Conservation (phyloP, 2,888 invertebrate species). For the Drosophila mimetica region DNA sequence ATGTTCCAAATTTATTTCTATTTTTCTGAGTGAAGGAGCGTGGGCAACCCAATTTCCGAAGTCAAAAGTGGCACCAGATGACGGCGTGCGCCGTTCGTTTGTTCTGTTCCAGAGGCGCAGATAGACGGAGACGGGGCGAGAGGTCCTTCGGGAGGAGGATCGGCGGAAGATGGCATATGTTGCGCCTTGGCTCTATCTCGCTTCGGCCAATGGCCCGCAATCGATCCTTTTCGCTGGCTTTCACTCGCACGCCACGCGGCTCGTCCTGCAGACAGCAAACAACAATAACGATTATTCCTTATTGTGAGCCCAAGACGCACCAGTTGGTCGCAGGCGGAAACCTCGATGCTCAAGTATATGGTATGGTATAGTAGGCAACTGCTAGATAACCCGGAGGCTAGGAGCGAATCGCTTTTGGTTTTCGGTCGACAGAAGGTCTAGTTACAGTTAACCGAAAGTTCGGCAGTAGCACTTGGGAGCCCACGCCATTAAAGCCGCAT, state of each 20-base stretch:
- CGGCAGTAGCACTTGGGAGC: slow-evolving; percentile 47
- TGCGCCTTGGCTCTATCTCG: slow-evolving; percentile 72
- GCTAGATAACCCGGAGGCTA: slow-evolving; percentile 16
- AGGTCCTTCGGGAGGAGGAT: slow-evolving; percentile 34
- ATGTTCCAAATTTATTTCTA: neutral
- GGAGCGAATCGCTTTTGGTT: neutral
- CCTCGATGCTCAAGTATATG: slow-evolving; percentile 21
- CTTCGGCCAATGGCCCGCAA: slow-evolving; percentile 36
- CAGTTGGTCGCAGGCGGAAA: slow-evolving; percentile 45
- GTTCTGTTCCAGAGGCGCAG: slow-evolving; percentile 56
- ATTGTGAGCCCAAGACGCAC: slow-evolving; percentile 60
- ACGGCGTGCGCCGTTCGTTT: slow-evolving; percentile 82
- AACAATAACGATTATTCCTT: slow-evolving; percentile 76
- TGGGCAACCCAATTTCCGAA: slow-evolving; percentile 81
- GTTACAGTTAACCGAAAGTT: slow-evolving; percentile 48
- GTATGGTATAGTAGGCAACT: slow-evolving; percentile 1
- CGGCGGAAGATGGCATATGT: slow-evolving; percentile 80
- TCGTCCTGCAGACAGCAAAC: slow-evolving; percentile 53
- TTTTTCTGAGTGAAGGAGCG: slow-evolving; percentile 53
- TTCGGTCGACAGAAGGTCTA: slow-evolving; percentile 9
- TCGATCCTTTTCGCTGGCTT: slow-evolving; percentile 65
- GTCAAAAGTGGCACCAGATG: slow-evolving; percentile 83
- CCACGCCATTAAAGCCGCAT: slow-evolving; percentile 61
- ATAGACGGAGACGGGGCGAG: slow-evolving; percentile 12
- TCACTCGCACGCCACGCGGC: slow-evolving; percentile 76